Evolutionary conservation across 2,888 invertebrate species (phyloP).

Genomic region (Eupithecia exiguata): DNA sequence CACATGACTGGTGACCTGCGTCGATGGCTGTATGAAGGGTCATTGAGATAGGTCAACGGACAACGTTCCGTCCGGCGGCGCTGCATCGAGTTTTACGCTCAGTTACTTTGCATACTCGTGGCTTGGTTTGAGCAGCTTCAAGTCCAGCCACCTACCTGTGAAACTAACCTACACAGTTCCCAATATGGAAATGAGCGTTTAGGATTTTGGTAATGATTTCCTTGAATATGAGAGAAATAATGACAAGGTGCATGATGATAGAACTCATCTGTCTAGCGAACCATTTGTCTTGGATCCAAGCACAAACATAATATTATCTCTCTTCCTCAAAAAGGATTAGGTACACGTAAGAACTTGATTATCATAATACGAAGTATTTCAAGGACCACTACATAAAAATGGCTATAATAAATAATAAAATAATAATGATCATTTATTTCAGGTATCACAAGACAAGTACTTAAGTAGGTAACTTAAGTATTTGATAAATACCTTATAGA

Average conservation of each 20-base stretch:
- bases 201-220: neutral
- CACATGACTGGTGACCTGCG: neutral
- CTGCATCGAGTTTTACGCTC: neutral
- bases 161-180: neutral
- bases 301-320: no score
- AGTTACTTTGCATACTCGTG: neutral
- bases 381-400: no score
- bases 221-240: neutral
- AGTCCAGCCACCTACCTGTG: neutral
- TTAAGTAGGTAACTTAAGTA: no score
- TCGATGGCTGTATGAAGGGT: neutral
- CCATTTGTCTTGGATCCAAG: no score
- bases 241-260: neutral
- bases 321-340: no score
- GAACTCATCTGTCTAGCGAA: no score
- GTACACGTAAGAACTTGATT: no score
- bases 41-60: conserved; percentile 1
- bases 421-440: no score
- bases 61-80: neutral
- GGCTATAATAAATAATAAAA: no score
- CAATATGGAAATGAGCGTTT: neutral
- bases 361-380: no score
- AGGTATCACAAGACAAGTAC: no score
- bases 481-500: no score
- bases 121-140: neutral